Conservation (phyloP, 2,113 vertebrate species). For the Pomatorhinus ruficollis region DNA sequence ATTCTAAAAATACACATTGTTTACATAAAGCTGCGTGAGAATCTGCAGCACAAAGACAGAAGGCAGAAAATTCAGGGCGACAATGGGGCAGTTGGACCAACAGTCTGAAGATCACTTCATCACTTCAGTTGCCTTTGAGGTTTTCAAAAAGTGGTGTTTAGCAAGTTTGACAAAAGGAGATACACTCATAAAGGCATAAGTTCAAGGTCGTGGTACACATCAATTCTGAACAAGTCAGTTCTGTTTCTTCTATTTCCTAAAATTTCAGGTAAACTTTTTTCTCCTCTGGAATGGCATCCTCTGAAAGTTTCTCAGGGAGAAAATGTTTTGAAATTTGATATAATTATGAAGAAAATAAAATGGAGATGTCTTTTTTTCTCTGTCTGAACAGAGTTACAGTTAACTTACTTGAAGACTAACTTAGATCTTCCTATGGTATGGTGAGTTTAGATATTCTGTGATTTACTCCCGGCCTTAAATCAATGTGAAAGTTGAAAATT, state of each 20-base stretch:
- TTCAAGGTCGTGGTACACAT: not conserved
- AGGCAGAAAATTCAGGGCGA: too few relatives aligned
- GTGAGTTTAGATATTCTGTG: not conserved
- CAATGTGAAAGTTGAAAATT: not conserved
- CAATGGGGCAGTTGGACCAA: not conserved
- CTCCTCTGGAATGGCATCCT: not conserved
- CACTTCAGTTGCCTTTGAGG: not conserved
- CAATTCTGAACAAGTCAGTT: not conserved
- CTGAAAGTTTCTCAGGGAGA: not conserved
- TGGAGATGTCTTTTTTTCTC: not conserved
- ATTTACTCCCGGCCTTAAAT: not conserved
- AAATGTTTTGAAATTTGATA: not conserved
- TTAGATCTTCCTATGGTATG: not conserved
- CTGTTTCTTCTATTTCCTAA: not conserved
- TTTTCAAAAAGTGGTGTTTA: not conserved
- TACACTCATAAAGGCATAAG: not conserved
- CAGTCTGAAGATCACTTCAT: not conserved
- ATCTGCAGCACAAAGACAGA: too few relatives aligned
- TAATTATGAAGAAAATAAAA: not conserved
- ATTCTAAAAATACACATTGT: too few relatives aligned
- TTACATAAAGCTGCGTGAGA: too few relatives aligned
- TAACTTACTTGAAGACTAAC: not conserved
- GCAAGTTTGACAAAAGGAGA: not conserved
- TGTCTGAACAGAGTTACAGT: not conserved
- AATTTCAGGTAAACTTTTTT: not conserved